Percentiles rank a stretch among this genome's conserved stretches.
phyloP scores from a whole-genome alignment of 1,140 invertebrate species.

The Caerostris darwini region DNA sequence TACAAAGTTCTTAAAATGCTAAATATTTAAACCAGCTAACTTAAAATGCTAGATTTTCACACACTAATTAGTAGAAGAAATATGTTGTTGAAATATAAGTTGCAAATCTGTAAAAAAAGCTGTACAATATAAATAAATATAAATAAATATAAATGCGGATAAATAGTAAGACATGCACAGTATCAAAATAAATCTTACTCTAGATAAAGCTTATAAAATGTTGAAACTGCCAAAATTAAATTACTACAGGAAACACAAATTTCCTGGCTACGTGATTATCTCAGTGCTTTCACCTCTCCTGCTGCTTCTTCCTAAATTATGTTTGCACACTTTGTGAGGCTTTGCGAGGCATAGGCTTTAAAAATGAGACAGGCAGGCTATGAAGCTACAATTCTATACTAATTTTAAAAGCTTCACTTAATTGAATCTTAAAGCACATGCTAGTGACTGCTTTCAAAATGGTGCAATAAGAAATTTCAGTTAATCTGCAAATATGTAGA shows the following conservation, averaged over 20 bases:
- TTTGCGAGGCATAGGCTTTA: background rate
- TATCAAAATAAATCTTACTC: background rate
- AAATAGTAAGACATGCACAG: slow-evolving; percentile 17
- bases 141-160: background rate
- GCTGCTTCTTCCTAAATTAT: background rate
- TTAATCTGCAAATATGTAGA: background rate
- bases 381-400: slow-evolving; percentile 59
- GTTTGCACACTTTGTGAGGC: slow-evolving; percentile 8
- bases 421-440: slow-evolving; percentile 41
- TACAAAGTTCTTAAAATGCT: too few species aligned
- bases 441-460: background rate
- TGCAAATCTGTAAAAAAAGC: background rate
- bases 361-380: slow-evolving; percentile 62
- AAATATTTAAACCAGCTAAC: too few species aligned
- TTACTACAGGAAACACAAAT: background rate
- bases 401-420: slow-evolving; percentile 38
- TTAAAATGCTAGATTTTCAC: too few species aligned
- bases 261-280: slow-evolving; percentile 51
- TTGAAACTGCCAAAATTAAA: slow-evolving; percentile 26
- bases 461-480: slow-evolving; percentile 18
- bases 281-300: slow-evolving; percentile 61
- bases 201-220: background rate
- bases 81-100: background rate
- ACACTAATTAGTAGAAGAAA: too few species aligned
- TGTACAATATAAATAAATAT: background rate